A percentile compares a stretch with the other conserved stretches of the same genome.
Conservation (phyloP, 2,113 vertebrate species). For the Mirounga angustirostris region DNA sequence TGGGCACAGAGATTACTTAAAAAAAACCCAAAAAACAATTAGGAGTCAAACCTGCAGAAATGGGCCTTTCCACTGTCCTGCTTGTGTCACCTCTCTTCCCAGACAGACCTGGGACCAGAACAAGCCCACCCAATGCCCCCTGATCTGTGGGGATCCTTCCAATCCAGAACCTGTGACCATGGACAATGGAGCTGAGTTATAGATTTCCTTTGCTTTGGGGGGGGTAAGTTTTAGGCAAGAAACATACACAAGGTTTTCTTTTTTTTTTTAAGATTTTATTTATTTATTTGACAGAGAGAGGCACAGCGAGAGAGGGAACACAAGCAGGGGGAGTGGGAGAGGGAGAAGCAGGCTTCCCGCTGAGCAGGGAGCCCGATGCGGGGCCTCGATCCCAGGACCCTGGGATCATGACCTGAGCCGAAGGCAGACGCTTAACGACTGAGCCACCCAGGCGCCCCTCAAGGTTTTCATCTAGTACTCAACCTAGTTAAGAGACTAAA, state of each 20-base stretch:
- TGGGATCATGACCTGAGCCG: too few species aligned
- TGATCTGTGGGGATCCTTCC: background rate
- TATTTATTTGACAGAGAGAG: too few species aligned
- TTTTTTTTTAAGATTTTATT: too few species aligned
- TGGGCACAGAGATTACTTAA: background rate
- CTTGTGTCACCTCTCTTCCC: background rate
- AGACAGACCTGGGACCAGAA: background rate
- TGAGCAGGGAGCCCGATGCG: too few species aligned
- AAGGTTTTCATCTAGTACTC: background rate
- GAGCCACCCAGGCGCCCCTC: too few species aligned
- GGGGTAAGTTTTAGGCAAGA: background rate
- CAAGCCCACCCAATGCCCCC: background rate
- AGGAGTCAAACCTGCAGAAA: background rate
- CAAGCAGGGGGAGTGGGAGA: too few species aligned
- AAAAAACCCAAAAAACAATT: background rate
- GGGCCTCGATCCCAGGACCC: too few species aligned
- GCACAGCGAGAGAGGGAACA: too few species aligned
- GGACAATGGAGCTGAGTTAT: background rate
- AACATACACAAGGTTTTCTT: background rate
- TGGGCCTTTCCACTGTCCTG: background rate
- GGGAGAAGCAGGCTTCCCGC: too few species aligned
- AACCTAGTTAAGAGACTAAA: constrained; percentile 52
- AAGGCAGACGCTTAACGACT: too few species aligned
- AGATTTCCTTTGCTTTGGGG: background rate
- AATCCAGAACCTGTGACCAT: background rate